These are phyloP conservation scores for Eupeodes corollae DNA, from an alignment of 1,140 invertebrate genomes.

Conservation along the genomic window DNA sequence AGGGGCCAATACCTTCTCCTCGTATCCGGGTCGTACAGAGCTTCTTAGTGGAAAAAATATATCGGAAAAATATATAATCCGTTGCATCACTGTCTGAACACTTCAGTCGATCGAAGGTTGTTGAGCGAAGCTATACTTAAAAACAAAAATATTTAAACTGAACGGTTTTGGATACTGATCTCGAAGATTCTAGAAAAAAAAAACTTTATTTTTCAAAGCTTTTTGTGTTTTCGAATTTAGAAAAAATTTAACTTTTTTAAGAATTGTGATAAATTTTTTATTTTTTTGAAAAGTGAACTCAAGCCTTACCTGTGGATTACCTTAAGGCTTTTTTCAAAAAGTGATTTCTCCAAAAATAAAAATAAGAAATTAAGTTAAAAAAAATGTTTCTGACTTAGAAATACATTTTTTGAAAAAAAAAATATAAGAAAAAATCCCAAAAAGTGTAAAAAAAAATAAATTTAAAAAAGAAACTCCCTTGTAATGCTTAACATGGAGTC, in stretches of 20 bases:
- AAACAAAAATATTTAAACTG: constrained; percentile 1
- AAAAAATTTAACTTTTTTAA: constrained; percentile 8
- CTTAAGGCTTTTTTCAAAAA: not conserved
- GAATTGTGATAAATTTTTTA: constrained; percentile 7
- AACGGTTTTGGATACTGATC: not conserved
- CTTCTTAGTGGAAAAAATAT: not conserved
- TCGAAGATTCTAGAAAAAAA: not conserved
- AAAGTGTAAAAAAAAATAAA: constrained; percentile 8
- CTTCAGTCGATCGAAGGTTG: constrained; percentile 36
- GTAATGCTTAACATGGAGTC: constrained; percentile 50
- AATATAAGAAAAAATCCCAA: not conserved
- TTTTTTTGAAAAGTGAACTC: constrained; percentile 1
- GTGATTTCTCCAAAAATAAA: not conserved
- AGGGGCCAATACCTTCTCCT: too few relatives aligned
- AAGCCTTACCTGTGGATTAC: not conserved
- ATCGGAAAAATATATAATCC: constrained; percentile 31
- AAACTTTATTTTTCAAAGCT: constrained; percentile 3
- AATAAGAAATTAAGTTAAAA: constrained; percentile 1
- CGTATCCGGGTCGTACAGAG: too few relatives aligned
- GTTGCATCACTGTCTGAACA: constrained; percentile 38
- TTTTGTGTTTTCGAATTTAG: not conserved
- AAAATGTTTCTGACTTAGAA: constrained; percentile 7
- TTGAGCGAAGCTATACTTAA: constrained; percentile 11
- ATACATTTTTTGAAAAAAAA: constrained; percentile 3
- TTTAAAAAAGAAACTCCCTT: constrained; percentile 7